Conservation (phyloP, 2,113 vertebrate species). For the Tragulus kanchil region DNA sequence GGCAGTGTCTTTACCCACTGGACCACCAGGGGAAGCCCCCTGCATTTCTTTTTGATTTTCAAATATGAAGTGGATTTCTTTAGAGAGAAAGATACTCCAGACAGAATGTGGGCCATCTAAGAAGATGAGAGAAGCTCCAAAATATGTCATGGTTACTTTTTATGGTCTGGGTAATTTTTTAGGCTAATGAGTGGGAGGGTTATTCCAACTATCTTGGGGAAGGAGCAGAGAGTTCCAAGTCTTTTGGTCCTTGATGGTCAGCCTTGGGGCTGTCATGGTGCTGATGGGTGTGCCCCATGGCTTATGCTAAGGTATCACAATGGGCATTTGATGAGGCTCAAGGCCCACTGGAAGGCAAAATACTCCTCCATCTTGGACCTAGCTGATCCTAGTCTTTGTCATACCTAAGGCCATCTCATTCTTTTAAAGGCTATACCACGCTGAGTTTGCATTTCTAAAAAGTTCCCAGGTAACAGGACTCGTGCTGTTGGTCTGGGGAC, state of each 20-base stretch:
- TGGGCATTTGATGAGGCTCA: not conserved
- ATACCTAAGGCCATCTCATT: not conserved
- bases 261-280: not conserved
- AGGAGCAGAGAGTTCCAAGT: not conserved
- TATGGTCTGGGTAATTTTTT: not conserved
- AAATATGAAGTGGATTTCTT: not conserved
- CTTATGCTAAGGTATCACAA: not conserved
- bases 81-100: not conserved
- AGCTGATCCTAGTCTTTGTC: not conserved
- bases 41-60: no score
- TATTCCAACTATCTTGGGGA: not conserved
- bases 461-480: not conserved
- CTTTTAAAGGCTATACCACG: not conserved
- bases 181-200: not conserved
- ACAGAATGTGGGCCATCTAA: not conserved
- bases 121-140: not conserved
- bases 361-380: not conserved
- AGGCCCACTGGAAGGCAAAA: not conserved
- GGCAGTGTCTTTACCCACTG: no score
- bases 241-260: not conserved
- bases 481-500: not conserved
- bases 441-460: not conserved
- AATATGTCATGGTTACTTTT: not conserved
- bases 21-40: no score
- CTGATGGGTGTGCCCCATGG: not conserved